Percentiles rank a stretch among this genome's conserved stretches.
Evolutionary conservation across 2,888 invertebrate genomes (phyloP).

Genomic region (Clepsis dumicolana): DNA sequence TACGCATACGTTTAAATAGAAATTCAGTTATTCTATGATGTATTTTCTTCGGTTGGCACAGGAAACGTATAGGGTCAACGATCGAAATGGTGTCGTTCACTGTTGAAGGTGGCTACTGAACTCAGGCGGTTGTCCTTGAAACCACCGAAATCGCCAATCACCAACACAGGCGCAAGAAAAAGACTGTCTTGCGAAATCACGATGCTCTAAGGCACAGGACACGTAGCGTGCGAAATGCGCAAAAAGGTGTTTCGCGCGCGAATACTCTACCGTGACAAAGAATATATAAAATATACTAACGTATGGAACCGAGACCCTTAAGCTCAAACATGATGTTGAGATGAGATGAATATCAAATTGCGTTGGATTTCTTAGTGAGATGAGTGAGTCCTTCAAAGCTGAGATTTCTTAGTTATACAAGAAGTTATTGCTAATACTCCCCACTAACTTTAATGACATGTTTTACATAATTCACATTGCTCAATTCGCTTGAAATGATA

Average conservation of each 20-base stretch:
- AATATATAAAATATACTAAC: too few relatives aligned
- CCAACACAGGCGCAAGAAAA: slow-evolving; percentile 58
- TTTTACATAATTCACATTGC: neutral
- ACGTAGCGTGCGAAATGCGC: slow-evolving; percentile 2
- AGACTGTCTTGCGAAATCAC: slow-evolving; percentile 44
- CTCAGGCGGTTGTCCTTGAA: slow-evolving; percentile 82
- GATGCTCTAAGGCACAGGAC: slow-evolving; percentile 41
- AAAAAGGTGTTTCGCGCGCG: neutral
- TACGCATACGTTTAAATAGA: slow-evolving; percentile 65
- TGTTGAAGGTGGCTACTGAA: slow-evolving; percentile 81
- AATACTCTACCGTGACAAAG: neutral
- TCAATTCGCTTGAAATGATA: neutral
- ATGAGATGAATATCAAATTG: too few relatives aligned
- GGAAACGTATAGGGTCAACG: slow-evolving; percentile 80
- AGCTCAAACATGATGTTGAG: neutral
- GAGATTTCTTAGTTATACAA: neutral
- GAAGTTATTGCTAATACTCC: slow-evolving; percentile 1
- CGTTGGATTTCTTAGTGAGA: too few relatives aligned
- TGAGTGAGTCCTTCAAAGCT: too few relatives aligned
- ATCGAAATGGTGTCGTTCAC: slow-evolving; percentile 82
- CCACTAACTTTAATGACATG: neutral
- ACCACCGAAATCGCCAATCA: slow-evolving; percentile 73
- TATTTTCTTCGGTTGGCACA: slow-evolving; percentile 72
- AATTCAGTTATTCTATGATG: slow-evolving; percentile 65
- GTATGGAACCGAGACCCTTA: too few relatives aligned